These are phyloP conservation scores for Empidonax traillii DNA, from an alignment of 2,113 vertebrate genomes.

Conservation along the genomic window DNA sequence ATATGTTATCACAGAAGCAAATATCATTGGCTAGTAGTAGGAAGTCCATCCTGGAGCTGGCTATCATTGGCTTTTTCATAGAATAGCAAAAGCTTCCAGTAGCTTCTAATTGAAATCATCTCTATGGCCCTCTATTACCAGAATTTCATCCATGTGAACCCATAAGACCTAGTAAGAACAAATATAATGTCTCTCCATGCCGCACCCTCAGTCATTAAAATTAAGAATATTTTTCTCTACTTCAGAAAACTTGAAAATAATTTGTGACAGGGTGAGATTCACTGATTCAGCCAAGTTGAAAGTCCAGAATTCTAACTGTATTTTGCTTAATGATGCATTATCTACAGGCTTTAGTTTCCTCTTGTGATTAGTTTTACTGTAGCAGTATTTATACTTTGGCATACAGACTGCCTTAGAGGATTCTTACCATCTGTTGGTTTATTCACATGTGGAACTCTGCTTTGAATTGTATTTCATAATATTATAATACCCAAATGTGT, in stretches of 20 bases:
- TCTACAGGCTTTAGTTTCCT: slow-evolving; percentile 28
- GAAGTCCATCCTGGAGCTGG: too few relatives aligned
- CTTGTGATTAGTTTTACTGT: slow-evolving; percentile 37
- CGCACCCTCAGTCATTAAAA: not conserved
- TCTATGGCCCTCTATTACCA: too few relatives aligned
- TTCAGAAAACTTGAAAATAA: not conserved
- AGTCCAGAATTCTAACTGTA: not conserved
- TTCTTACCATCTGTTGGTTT: slow-evolving; percentile 56
- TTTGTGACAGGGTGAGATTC: not conserved
- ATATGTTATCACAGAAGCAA: too few relatives aligned
- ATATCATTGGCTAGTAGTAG: too few relatives aligned
- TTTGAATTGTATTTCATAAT: slow-evolving; percentile 3
- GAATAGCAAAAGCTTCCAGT: too few relatives aligned
- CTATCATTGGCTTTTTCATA: too few relatives aligned
- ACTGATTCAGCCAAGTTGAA: not conserved
- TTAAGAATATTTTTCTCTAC: not conserved
- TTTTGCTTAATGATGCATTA: slow-evolving; percentile 31
- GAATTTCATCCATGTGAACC: too few relatives aligned
- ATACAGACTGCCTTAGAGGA: slow-evolving; percentile 31
- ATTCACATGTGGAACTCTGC: slow-evolving; percentile 12
- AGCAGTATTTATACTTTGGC: slow-evolving; percentile 43
- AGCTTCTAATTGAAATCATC: too few relatives aligned
- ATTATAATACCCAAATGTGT: not conserved
- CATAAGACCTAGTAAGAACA: not conserved
- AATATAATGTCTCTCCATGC: not conserved